These are phyloP conservation scores for Catalaphyllia jardinei DNA, from an alignment of 64 coral and sea anemone species.

Conservation along the genomic window DNA sequence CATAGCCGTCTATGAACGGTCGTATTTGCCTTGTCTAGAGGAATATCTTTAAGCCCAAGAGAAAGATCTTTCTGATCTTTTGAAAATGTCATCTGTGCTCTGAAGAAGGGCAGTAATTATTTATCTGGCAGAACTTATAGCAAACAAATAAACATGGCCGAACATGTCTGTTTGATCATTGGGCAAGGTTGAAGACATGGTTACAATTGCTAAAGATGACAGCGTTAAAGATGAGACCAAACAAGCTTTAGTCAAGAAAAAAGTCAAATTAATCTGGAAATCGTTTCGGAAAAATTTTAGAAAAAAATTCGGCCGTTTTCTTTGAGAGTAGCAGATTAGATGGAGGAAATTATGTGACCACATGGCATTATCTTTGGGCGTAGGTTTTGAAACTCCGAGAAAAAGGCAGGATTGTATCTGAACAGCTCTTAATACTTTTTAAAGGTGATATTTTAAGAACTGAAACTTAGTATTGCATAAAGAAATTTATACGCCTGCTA, in stretches of 20 bases:
- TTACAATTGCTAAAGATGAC: conserved; percentile 18
- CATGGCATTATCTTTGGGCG: conserved; percentile 5
- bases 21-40: background rate
- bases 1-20: background rate
- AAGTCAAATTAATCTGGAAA: background rate
- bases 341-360: background rate
- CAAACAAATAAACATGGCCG: conserved; percentile 42
- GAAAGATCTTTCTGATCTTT: background rate
- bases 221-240: background rate
- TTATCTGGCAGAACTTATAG: conserved; percentile 7
- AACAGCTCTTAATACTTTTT: background rate
- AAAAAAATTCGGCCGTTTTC: background rate
- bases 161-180: conserved; percentile 27
- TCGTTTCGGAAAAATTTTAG: background rate
- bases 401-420: background rate
- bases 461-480: background rate
- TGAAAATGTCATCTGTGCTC: conserved; percentile 16
- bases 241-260: conserved; percentile 5
- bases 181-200: background rate
- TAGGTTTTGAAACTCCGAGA: background rate
- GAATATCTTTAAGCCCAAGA: background rate
- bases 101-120: conserved; percentile 34
- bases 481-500: background rate
- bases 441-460: background rate
- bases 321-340: background rate